A percentile compares a stretch with the other conserved stretches of the same genome.
phyloP scores from a whole-genome alignment of 1,140 invertebrate species.

The Drosophila pseudoananassae region DNA sequence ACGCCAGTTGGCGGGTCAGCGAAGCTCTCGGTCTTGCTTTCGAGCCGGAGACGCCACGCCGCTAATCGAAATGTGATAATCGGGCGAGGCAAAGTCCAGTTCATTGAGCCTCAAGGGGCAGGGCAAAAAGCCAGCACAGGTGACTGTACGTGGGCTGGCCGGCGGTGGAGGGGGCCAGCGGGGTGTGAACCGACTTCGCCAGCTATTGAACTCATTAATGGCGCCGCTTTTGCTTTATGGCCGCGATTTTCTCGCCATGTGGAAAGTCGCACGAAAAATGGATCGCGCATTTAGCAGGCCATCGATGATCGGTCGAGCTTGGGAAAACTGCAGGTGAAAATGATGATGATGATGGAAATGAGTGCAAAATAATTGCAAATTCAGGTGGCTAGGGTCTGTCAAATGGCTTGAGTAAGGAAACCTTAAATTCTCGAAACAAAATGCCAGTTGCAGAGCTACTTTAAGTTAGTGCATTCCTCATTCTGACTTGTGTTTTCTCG shows the following conservation, averaged over 20 bases:
- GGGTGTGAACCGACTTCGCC: slow-evolving; percentile 44
- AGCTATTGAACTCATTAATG: slow-evolving; percentile 79
- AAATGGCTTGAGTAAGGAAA: background rate
- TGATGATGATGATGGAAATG: slow-evolving; percentile 1
- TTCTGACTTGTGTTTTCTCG: background rate
- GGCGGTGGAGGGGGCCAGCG: background rate
- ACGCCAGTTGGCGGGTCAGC: slow-evolving; percentile 63
- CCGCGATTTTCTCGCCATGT: slow-evolving; percentile 41
- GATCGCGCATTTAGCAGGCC: slow-evolving; percentile 12
- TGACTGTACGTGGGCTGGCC: background rate
- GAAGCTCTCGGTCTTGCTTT: slow-evolving; percentile 12
- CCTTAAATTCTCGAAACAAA: slow-evolving; percentile 1
- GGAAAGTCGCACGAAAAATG: slow-evolving; percentile 52
- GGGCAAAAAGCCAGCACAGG: background rate
- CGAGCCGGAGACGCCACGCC: slow-evolving; percentile 30
- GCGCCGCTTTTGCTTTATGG: slow-evolving; percentile 32
- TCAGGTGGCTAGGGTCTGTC: too few relatives aligned
- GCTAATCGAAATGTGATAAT: slow-evolving; percentile 77
- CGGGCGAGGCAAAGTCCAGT: slow-evolving; percentile 42
- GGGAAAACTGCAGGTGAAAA: slow-evolving; percentile 14
- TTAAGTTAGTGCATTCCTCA: slow-evolving; percentile 1
- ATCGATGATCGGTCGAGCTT: slow-evolving; percentile 2
- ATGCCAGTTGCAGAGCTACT: slow-evolving; percentile 1
- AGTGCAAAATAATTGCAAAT: slow-evolving; percentile 5
- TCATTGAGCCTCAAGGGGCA: slow-evolving; percentile 44